Base-by-base conservation (phyloP, 2,888 invertebrate genomes). In the Ochropleura leucogaster region DNA sequence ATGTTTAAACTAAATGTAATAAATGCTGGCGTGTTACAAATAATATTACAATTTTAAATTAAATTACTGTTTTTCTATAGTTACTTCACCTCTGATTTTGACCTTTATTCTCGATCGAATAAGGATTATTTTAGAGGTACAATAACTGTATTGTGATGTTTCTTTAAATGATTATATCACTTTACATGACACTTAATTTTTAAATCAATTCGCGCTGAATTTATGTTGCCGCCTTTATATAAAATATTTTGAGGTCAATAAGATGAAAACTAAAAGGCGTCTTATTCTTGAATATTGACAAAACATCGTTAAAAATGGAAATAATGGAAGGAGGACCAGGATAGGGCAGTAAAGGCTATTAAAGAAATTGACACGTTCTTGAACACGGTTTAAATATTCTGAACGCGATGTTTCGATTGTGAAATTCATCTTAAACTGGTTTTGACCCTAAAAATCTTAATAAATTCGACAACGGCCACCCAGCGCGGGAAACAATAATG, bases 11-110 rank as follows among this genome's bases (percentile, higher is more conserved):
- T 89, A 89, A 80, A 44, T 68, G 57, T 80, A 89, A 85, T 89
- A 89, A 89, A 89, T 89, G 89, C 89, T 84, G 82, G 74, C 62
- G 80, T 64, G 14, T 74, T 83, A 73, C 42, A 69, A 72, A 63
- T 79, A 84, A 74, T 68, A 76, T 64, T 72, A 62, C 57, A 44
- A 53, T 62, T 68, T 73, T 77, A 73, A 70, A 68, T 59, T 77
- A 79, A 73, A 67, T 14, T 51, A 16, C 40, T 40, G 40, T 59
- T 40, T 40, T 40, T 59, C 16, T 40, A 40, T 8, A 40, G 30
- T 16, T 59, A 59, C 8, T 40, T 59, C 16, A 16, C 30, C 8
- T 40, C 4, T 16, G 30, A 57, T 16, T 59, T 40, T 40, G 8
- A 59, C 16, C 57, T 16, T 0, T 16, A 40, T 9, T 9, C 8